Conservation (phyloP, 2,113 vertebrate genomes). For the Empidonax traillii region DNA sequence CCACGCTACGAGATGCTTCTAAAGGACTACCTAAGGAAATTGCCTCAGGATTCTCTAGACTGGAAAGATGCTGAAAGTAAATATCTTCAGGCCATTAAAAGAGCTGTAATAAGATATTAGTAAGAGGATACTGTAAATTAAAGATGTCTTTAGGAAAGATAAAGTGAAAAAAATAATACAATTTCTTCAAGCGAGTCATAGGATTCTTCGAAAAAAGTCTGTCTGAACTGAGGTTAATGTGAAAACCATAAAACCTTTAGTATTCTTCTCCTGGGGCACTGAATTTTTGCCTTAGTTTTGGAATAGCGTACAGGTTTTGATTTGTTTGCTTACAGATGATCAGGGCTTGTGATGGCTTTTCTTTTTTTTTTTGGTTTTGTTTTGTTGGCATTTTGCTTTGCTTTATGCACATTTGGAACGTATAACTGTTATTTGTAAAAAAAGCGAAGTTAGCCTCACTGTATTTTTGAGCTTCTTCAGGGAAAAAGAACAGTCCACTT, state of each 20-base stretch:
- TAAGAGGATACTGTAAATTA: not conserved
- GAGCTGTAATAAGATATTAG: not conserved
- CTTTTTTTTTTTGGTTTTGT: not conserved
- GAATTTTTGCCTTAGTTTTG: not conserved
- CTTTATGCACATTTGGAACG: not conserved
- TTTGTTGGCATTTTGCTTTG: not conserved
- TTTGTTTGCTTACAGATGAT: not conserved
- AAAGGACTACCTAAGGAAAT: conserved; percentile 96
- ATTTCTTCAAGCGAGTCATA: not conserved
- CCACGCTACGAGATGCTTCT: conserved; percentile 98
- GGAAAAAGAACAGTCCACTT: not conserved
- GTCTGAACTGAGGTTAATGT: not conserved
- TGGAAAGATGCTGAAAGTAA: conserved; percentile 91
- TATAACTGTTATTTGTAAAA: not conserved
- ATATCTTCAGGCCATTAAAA: conserved; percentile 14
- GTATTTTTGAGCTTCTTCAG: not conserved
- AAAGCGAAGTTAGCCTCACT: not conserved
- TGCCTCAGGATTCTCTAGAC: conserved; percentile 88
- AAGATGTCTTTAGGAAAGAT: not conserved
- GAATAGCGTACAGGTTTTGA: not conserved
- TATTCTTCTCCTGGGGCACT: not conserved
- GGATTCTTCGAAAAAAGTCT: not conserved
- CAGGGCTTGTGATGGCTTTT: not conserved
- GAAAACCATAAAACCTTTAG: not conserved
- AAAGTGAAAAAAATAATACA: not conserved